A percentile compares a stretch with the other conserved stretches of the same genome.
Conservation (phyloP, 2,888 invertebrate genomes). For the Camponotus fellah region DNA sequence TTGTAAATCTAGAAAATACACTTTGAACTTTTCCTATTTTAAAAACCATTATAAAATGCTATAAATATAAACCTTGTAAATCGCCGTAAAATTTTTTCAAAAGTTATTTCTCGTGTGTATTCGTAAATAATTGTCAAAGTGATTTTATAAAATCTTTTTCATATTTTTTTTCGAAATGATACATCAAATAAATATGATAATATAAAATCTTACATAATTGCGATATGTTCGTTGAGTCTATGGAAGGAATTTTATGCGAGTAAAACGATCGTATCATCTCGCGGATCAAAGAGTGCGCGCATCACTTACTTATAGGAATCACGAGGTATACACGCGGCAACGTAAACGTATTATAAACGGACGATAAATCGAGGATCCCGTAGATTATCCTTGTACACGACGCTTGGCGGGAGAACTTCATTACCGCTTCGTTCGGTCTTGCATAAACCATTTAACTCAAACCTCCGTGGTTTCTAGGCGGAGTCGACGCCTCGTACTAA, state of each 20-base stretch:
- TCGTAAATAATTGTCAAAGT: not conserved
- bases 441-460: conserved; percentile 86
- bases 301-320: conserved; percentile 54
- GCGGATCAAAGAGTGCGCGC: conserved; percentile 59
- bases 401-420: conserved; percentile 82
- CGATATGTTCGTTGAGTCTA: not conserved
- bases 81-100: not conserved
- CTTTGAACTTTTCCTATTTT: conserved; percentile 17
- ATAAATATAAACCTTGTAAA: conserved; percentile 16
- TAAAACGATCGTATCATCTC: conserved; percentile 33
- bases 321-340: conserved; percentile 28
- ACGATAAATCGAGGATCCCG: conserved; percentile 83
- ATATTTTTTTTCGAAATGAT: not conserved
- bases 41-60: conserved; percentile 7
- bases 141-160: not conserved
- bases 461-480: conserved; percentile 84
- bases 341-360: conserved; percentile 81
- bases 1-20: not conserved
- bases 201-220: conserved; percentile 14
- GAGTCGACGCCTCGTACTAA: conserved; percentile 83
- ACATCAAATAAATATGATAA: not conserved
- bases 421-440: conserved; percentile 85
- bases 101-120: not conserved
- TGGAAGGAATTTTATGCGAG: conserved; percentile 19
- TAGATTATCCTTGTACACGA: conserved; percentile 82